These are phyloP conservation scores for Phytoseiulus persimilis DNA, from an alignment of 2,888 invertebrate genomes.

Conservation along the genomic window DNA sequence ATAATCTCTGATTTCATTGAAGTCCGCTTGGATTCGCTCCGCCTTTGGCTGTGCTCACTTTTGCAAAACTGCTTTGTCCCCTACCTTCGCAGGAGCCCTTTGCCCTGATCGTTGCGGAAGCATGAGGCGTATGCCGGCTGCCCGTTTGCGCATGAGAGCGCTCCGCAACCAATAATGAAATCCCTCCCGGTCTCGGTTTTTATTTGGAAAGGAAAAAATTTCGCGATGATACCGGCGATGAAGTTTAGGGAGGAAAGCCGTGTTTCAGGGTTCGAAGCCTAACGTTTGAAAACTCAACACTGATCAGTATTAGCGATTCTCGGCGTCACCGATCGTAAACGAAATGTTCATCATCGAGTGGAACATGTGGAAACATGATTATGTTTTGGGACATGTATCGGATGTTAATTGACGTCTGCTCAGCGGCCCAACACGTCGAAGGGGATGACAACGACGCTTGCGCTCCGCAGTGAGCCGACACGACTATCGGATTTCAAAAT, in stretches of 20 bases:
- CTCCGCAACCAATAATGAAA: background rate
- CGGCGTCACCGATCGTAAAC: too few relatives aligned
- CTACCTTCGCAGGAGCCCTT: background rate
- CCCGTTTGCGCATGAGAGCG: background rate
- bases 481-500: background rate
- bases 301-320: too few relatives aligned
- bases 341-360: too few relatives aligned
- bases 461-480: background rate
- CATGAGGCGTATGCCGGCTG: background rate
- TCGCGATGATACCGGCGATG: background rate
- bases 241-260: background rate
- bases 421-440: background rate
- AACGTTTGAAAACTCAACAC: background rate
- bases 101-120: background rate
- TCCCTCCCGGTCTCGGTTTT: background rate
- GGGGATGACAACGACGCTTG: background rate
- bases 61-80: background rate
- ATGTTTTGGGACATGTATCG: background rate
- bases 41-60: background rate
- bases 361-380: background rate
- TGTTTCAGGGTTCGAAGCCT: background rate
- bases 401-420: background rate
- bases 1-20: slow-evolving; percentile 38
- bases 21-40: background rate
- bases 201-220: background rate